Percentiles rank a stretch among this genome's conserved stretches.
Evolutionary conservation across 2,888 invertebrate genomes (phyloP).

Genomic region (Epirrhoe alternata): DNA sequence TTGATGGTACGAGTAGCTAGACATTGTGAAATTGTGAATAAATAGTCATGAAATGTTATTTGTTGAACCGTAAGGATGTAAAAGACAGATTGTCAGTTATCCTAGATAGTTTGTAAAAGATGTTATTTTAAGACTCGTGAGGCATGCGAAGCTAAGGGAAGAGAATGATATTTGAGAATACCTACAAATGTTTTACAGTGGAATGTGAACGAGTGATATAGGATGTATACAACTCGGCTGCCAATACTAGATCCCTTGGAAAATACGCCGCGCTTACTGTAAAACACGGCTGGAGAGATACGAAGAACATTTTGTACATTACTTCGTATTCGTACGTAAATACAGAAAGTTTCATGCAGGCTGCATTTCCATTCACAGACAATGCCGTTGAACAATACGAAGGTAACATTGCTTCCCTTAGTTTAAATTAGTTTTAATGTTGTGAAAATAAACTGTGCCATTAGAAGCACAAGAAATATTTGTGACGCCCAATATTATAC

Average conservation of each 20-base stretch:
- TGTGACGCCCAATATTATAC: conserved; percentile 49
- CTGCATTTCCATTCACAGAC: conserved; percentile 36
- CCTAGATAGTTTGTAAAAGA: conserved; percentile 55
- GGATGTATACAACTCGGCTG: conserved; percentile 23
- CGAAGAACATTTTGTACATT: conserved; percentile 21
- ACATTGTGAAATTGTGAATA: conserved; percentile 78
- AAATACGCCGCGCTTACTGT: conserved; percentile 36
- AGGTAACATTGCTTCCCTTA: conserved; percentile 61
- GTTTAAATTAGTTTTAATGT: conserved; percentile 50
- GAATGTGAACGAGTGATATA: conserved; percentile 9
- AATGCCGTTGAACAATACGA: conserved; percentile 41
- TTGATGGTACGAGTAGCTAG: conserved; percentile 70
- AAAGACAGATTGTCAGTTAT: conserved; percentile 70
- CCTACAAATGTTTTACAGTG: conserved; percentile 9
- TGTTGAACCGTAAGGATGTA: conserved; percentile 72
- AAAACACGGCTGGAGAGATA: conserved; percentile 41
- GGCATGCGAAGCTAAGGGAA: conserved; percentile 55
- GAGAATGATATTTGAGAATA: conserved; percentile 58
- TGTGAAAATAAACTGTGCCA: conserved; percentile 50
- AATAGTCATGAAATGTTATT: conserved; percentile 74
- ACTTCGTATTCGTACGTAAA: conserved; percentile 31
- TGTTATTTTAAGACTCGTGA: conserved; percentile 51
- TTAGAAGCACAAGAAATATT: conserved; percentile 53
- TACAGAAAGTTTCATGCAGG: conserved; percentile 33
- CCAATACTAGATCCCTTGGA: conserved; percentile 32